These are phyloP conservation scores for Chloromyia formosa DNA, from an alignment of 2,888 invertebrate genomes.

Conservation along the genomic window DNA sequence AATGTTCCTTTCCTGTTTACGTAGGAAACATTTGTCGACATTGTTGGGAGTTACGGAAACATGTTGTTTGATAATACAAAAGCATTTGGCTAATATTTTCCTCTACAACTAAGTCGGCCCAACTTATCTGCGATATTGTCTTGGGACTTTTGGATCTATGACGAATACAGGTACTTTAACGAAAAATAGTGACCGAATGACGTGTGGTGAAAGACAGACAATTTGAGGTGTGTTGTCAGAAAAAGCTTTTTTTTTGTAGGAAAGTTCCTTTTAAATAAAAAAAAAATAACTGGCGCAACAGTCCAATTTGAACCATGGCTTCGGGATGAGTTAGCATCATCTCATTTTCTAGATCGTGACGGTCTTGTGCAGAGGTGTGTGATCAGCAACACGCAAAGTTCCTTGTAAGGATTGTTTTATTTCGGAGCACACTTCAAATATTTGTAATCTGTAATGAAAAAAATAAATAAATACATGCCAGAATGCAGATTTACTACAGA, in stretches of 20 bases:
- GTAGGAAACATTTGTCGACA: constrained; percentile 27
- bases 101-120: constrained; percentile 1
- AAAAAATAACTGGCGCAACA: no score
- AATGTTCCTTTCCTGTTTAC: constrained; percentile 28
- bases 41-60: constrained; percentile 26
- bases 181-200: not conserved
- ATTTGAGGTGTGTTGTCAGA: not conserved
- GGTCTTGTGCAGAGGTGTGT: no score
- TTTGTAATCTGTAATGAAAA: no score
- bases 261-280: no score
- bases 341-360: no score
- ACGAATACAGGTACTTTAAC: not conserved
- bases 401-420: not conserved
- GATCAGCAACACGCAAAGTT: no score
- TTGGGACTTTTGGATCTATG: constrained; percentile 13
- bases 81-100: constrained; percentile 38
- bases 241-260: not conserved
- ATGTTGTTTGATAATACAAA: constrained; percentile 29
- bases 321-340: no score
- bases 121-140: constrained; percentile 10
- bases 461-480: no score
- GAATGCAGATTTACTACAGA: no score
- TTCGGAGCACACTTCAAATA: no score
- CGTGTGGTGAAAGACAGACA: not conserved
- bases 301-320: no score